Conservation (phyloP, 2,113 vertebrate species). For the Acanthochromis polyacanthus region DNA sequence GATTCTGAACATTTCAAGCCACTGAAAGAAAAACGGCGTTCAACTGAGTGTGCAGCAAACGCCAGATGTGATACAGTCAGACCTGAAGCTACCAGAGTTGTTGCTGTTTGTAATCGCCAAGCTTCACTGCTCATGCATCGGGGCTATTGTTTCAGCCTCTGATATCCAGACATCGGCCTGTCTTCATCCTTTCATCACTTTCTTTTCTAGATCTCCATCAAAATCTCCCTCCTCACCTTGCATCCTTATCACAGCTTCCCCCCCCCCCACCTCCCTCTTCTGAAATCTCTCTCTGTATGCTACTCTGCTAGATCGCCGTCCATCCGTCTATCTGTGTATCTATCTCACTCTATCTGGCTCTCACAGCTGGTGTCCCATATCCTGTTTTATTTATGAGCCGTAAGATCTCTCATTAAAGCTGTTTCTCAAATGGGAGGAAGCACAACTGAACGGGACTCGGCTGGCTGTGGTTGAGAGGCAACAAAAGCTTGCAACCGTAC, state of each 20-base stretch:
- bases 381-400: slow-evolving; percentile 81
- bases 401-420: slow-evolving; percentile 76
- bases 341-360: slow-evolving; percentile 20
- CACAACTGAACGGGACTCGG: slow-evolving; percentile 38
- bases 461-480: slow-evolving; percentile 46
- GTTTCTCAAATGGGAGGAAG: slow-evolving; percentile 58
- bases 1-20: slow-evolving; percentile 25
- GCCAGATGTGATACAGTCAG: slow-evolving; percentile 40
- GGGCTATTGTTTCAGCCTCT: slow-evolving; percentile 27
- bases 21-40: slow-evolving; percentile 16
- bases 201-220: neutral
- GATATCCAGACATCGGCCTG: slow-evolving; percentile 25
- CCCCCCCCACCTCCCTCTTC: neutral
- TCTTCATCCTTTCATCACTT: slow-evolving; percentile 3
- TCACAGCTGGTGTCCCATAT: slow-evolving; percentile 75
- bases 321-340: slow-evolving; percentile 32
- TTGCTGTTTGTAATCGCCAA: slow-evolving; percentile 11
- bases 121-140: slow-evolving; percentile 2
- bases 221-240: slow-evolving; percentile 1
- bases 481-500: slow-evolving; percentile 38
- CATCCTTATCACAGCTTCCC: neutral
- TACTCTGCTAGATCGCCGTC: slow-evolving; percentile 32
- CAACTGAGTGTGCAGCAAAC: slow-evolving; percentile 33
- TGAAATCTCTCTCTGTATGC: slow-evolving; percentile 16
- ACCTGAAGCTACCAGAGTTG: slow-evolving; percentile 9